phyloP scores from a whole-genome alignment of 2,113 vertebrate genomes.

The Colinus virginianus region DNA sequence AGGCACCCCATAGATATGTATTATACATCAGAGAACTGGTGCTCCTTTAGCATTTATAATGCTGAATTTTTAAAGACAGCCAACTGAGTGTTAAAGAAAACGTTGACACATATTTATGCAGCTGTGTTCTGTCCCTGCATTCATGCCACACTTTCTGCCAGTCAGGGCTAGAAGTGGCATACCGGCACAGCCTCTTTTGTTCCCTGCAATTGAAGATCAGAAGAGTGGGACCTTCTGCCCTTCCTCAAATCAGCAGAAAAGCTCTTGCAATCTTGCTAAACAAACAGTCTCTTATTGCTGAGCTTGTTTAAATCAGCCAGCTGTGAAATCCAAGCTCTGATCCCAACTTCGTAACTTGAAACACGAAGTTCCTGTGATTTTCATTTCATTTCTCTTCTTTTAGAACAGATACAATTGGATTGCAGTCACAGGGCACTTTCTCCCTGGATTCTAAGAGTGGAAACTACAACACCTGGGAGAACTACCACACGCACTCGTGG shows the following conservation, averaged over 20 bases:
- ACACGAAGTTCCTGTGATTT: background rate
- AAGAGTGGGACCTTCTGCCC: too few relatives aligned
- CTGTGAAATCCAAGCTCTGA: too few relatives aligned
- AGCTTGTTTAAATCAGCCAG: too few relatives aligned
- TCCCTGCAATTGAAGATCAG: background rate
- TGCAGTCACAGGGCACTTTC: background rate
- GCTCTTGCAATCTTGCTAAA: too few relatives aligned
- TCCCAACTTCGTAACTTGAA: background rate
- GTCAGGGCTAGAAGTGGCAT: background rate
- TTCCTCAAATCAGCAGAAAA: too few relatives aligned
- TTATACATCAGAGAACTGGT: background rate
- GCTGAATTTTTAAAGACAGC: background rate
- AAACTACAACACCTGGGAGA: background rate
- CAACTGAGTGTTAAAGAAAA: background rate
- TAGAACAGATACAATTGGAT: background rate
- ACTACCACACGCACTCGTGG: background rate
- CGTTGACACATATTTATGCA: background rate
- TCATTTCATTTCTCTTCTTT: background rate
- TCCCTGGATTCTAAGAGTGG: background rate
- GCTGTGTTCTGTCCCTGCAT: background rate
- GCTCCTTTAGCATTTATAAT: background rate
- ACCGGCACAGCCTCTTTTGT: background rate
- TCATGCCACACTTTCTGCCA: fast-evolving
- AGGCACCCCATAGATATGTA: background rate
- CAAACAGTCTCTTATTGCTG: too few relatives aligned